These are phyloP conservation scores for Heliconius nattereri DNA, from an alignment of 1,140 invertebrate species.

Conservation along the genomic window DNA sequence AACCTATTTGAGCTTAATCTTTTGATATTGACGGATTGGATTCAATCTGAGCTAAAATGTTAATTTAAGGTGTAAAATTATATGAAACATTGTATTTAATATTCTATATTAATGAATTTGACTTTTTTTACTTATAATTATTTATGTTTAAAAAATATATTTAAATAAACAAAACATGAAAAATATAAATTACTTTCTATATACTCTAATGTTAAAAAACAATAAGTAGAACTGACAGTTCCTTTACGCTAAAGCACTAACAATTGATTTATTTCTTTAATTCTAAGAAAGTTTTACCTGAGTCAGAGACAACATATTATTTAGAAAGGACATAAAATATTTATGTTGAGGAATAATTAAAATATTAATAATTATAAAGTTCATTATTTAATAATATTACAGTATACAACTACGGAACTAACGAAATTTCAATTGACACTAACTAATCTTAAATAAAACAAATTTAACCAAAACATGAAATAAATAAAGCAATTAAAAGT, in stretches of 20 bases:
- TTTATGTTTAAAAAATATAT: no score
- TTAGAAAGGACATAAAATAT: not conserved
- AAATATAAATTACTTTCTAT: not conserved
- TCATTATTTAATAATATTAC: no score
- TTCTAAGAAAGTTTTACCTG: constrained; percentile 5
- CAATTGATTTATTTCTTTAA: not conserved
- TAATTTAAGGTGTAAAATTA: not conserved
- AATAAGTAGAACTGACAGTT: not conserved
- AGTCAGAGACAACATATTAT: not conserved
- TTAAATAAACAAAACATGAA: not conserved
- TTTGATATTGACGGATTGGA: constrained; percentile 30
- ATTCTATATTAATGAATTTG: not conserved
- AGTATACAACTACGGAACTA: not conserved
- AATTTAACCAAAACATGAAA: constrained; percentile 18
- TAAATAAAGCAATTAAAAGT: constrained; percentile 16
- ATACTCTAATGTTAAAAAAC: not conserved
- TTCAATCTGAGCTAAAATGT: not conserved
- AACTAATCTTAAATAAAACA: constrained; percentile 1
- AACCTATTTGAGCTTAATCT: constrained; percentile 36
- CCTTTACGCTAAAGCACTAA: not conserved
- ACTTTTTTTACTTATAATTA: no score
- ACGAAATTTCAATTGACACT: not conserved
- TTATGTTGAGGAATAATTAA: not conserved
- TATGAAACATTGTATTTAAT: not conserved
- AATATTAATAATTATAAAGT: not conserved